A percentile compares a stretch with the other conserved stretches of the same genome.
Conservation (phyloP, 2,113 vertebrate genomes). For the Sprattus sprattus region DNA sequence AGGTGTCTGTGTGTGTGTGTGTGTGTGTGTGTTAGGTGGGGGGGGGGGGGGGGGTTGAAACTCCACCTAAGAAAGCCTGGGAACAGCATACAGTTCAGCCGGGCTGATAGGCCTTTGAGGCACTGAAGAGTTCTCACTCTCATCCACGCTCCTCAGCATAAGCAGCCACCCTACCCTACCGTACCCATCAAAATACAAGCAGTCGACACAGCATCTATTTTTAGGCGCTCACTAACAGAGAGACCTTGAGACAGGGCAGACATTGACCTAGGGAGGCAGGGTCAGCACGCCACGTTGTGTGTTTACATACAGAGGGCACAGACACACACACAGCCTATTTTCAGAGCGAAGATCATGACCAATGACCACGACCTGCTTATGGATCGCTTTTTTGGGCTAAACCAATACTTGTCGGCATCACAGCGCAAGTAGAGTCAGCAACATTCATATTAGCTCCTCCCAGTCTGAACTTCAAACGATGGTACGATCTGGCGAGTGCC, state of each 20-base stretch:
- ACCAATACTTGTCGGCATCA: neutral
- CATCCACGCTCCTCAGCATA: too few species aligned
- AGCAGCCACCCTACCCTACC: neutral
- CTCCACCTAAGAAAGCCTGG: too few species aligned
- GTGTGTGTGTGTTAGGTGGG: too few species aligned
- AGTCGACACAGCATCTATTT: neutral
- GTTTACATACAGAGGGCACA: constrained; percentile 40
- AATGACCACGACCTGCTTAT: constrained; percentile 19
- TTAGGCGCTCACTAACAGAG: neutral
- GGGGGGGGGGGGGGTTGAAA: too few species aligned
- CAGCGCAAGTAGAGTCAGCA: neutral
- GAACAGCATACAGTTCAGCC: too few species aligned
- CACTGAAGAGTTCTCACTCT: too few species aligned
- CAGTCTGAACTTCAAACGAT: neutral
- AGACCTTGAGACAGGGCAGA: neutral
- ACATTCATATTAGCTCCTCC: neutral
- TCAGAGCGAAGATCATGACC: constrained; percentile 36
- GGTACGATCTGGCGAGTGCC: neutral
- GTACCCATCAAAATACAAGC: neutral
- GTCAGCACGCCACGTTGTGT: constrained; percentile 43
- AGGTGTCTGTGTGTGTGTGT: too few species aligned
- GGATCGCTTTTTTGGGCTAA: neutral
- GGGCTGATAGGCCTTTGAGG: too few species aligned
- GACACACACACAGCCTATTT: constrained; percentile 19
- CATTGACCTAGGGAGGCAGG: constrained; percentile 32